A percentile compares a stretch with the other conserved stretches of the same genome.
Conservation (phyloP, 2,113 vertebrate species). For the Hemiprocne comata region DNA sequence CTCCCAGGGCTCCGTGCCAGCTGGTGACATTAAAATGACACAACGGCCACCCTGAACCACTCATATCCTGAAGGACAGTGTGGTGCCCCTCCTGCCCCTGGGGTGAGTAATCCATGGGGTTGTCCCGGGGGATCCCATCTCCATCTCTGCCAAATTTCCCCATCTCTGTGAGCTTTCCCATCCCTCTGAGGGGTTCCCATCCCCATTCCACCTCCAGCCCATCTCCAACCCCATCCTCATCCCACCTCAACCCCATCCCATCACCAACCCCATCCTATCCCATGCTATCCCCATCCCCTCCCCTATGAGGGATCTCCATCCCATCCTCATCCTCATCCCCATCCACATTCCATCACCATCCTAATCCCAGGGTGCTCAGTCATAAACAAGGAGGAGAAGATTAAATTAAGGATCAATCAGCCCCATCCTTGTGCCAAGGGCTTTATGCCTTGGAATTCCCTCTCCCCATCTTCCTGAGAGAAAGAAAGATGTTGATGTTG, state of each 20-base stretch:
- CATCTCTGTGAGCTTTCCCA: background rate
- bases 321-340: background rate
- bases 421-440: background rate
- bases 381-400: background rate
- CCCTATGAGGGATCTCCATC: background rate
- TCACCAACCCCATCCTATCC: background rate
- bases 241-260: too few species aligned
- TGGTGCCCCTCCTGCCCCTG: background rate
- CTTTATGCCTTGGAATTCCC: background rate
- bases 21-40: background rate
- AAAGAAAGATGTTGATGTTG: fast-evolving
- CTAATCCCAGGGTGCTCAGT: background rate
- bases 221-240: background rate
- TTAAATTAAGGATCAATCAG: background rate
- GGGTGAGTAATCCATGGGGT: fast-evolving
- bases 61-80: fast-evolving
- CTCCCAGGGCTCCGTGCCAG: background rate
- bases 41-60: background rate
- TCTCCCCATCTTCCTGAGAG: background rate
- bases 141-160: background rate
- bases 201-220: background rate
- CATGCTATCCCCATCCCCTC: background rate
- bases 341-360: background rate
- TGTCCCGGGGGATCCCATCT: background rate
- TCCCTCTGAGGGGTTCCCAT: background rate